Evolutionary conservation across 2,797 vertebrate species (phyloP).

Genomic region (Gadopsis bispinosus): DNA sequence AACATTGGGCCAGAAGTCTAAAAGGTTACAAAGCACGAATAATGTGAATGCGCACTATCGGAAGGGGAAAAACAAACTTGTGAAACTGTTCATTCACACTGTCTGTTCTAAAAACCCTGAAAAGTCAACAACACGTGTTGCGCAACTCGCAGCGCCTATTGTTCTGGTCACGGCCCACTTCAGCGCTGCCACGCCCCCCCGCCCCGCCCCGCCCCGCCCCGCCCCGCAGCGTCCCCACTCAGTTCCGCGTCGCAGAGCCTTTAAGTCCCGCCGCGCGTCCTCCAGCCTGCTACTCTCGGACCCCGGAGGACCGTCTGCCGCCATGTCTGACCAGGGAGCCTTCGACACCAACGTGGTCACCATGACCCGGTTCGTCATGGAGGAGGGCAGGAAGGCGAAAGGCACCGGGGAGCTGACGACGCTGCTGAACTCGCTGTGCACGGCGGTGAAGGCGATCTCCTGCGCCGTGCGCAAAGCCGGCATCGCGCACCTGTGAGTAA

Average conservation of each 20-base stretch:
- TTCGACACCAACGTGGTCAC: slow-evolving; percentile 95
- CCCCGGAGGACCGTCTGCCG: slow-evolving; percentile 2
- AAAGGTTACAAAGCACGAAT: neutral
- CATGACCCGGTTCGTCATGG: slow-evolving; percentile 93
- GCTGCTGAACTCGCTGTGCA: slow-evolving; percentile 92
- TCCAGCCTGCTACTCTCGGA: slow-evolving; percentile 6
- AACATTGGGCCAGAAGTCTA: neutral
- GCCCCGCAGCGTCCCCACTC: too few species aligned
- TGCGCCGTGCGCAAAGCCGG: slow-evolving; percentile 95
- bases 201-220: too few species aligned
- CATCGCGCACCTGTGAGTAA: slow-evolving; percentile 94
- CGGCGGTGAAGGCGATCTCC: slow-evolving; percentile 94
- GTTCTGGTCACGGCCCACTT: slow-evolving; percentile 42
- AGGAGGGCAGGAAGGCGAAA: slow-evolving; percentile 90
- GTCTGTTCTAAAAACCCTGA: slow-evolving; percentile 19
- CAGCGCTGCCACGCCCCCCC: too few species aligned
- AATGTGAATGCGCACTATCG: slow-evolving; percentile 6
- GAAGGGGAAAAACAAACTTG: neutral
- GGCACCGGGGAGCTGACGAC: slow-evolving; percentile 94
- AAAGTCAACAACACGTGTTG: slow-evolving; percentile 19
- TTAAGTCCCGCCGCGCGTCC: slow-evolving; percentile 51
- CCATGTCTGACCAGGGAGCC: slow-evolving; percentile 88
- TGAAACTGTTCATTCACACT: slow-evolving; percentile 21
- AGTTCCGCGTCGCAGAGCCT: slow-evolving; percentile 72
- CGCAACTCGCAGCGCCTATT: slow-evolving; percentile 58